phyloP scores from a whole-genome alignment of 2,113 vertebrate genomes.

The Arvicanthis niloticus region DNA sequence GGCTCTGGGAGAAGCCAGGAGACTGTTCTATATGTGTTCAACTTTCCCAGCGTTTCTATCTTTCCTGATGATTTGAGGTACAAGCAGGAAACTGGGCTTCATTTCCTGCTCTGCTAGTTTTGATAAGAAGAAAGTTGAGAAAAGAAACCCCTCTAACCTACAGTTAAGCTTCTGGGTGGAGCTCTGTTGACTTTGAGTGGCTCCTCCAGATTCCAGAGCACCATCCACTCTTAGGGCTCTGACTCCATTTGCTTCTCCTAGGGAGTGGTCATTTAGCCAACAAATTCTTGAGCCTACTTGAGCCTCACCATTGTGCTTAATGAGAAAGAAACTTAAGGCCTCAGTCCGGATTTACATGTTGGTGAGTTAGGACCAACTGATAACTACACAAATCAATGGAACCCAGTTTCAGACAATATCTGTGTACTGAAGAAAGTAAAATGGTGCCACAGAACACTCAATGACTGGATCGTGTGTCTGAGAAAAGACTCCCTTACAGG shows the following conservation, averaged over 20 bases:
- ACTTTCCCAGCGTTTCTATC: conserved; percentile 54
- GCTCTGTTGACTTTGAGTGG: background rate
- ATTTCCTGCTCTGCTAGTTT: conserved; percentile 66
- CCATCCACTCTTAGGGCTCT: accelerated
- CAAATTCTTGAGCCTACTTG: background rate
- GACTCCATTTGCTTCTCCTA: background rate
- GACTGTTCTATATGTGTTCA: background rate
- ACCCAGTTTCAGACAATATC: background rate
- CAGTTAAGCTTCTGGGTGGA: conserved; percentile 31
- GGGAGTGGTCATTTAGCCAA: background rate
- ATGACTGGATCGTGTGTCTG: background rate
- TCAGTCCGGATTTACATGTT: background rate
- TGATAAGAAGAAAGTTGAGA: conserved; percentile 68
- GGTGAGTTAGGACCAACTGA: background rate
- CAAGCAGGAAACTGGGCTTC: conserved; percentile 63
- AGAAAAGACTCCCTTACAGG: background rate
- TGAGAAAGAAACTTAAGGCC: background rate
- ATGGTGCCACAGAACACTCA: background rate
- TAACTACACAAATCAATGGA: background rate
- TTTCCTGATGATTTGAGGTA: conserved; percentile 63
- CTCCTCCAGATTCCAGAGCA: background rate
- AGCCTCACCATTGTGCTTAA: background rate
- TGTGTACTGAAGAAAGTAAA: conserved; percentile 31
- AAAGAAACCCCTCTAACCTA: conserved; percentile 51
- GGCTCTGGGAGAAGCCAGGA: conserved; percentile 4